phyloP scores from a whole-genome alignment of 2,113 vertebrate species.

The Galeopterus variegatus region DNA sequence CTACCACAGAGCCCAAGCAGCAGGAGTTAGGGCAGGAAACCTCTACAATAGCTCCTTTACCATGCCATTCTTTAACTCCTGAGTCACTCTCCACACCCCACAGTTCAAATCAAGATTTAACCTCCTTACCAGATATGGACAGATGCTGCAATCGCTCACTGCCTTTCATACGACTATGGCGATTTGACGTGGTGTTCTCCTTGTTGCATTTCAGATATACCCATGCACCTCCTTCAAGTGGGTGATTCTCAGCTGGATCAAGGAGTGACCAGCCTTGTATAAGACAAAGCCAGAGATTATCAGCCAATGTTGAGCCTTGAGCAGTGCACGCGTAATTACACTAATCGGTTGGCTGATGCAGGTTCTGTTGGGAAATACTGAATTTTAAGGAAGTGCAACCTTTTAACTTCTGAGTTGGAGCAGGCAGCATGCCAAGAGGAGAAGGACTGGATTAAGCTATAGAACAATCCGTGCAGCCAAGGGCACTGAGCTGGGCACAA shows the following conservation, averaged over 20 bases:
- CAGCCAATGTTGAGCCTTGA: slow-evolving; percentile 31
- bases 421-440: slow-evolving; percentile 53
- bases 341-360: slow-evolving; percentile 62
- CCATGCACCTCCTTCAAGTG: background rate
- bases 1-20: background rate
- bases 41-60: background rate
- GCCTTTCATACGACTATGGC: background rate
- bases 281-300: slow-evolving; percentile 17
- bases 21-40: background rate
- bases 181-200: background rate
- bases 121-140: slow-evolving; percentile 64
- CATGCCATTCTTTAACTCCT: slow-evolving; percentile 21
- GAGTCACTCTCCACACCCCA: slow-evolving; percentile 47
- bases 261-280: slow-evolving; percentile 31
- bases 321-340: slow-evolving; percentile 5
- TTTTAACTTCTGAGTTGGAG: slow-evolving; percentile 72
- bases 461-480: background rate
- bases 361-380: slow-evolving; percentile 75
- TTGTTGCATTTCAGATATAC: slow-evolving; percentile 6
- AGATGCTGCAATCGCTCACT: background rate
- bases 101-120: background rate
- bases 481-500: slow-evolving; percentile 35
- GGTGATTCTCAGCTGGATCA: background rate
- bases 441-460: slow-evolving; percentile 12
- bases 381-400: slow-evolving; percentile 83